These are phyloP conservation scores for Furnarius figulus DNA, from an alignment of 2,113 vertebrate genomes.

Conservation along the genomic window DNA sequence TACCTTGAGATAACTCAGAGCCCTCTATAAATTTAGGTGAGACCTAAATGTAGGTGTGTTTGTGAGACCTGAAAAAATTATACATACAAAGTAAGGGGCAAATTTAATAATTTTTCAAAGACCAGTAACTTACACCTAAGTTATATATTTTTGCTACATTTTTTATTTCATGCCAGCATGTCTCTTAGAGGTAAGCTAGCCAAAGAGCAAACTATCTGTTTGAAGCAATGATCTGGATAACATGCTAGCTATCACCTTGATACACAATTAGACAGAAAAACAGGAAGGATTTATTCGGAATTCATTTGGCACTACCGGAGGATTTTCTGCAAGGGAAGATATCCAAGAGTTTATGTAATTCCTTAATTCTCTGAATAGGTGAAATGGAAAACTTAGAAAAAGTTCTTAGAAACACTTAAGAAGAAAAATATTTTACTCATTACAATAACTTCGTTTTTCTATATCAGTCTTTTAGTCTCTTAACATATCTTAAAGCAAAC, in stretches of 20 bases:
- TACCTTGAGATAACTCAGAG: constrained; percentile 8
- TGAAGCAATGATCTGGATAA: background rate
- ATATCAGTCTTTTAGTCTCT: background rate
- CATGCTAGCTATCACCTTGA: background rate
- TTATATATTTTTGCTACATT: background rate
- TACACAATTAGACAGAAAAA: background rate
- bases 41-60: background rate
- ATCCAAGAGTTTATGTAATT: background rate
- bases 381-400: background rate
- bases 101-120: background rate
- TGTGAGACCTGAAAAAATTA: background rate
- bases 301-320: background rate
- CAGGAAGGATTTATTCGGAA: background rate
- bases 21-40: background rate
- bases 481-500: background rate
- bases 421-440: background rate
- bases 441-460: background rate
- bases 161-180: background rate
- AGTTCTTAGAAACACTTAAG: background rate
- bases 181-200: background rate
- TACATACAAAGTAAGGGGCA: background rate
- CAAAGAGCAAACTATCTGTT: background rate
- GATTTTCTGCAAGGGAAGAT: constrained; percentile 18
- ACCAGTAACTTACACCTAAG: background rate
- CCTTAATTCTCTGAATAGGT: background rate